Conservation (phyloP, 2,888 invertebrate species). For the Platynereis dumerilii region DNA sequence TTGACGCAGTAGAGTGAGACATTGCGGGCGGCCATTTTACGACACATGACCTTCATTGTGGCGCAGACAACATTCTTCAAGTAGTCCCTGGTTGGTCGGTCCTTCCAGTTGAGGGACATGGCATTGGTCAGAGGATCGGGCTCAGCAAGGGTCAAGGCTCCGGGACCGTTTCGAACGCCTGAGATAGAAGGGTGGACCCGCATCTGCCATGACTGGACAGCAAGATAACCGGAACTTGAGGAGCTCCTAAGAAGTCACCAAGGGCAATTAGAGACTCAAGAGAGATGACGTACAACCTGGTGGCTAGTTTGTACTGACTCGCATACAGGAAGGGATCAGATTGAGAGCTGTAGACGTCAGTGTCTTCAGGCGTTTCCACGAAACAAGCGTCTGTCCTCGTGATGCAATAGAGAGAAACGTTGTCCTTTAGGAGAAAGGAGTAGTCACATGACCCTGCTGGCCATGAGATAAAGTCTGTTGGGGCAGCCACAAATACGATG, state of each 20-base stretch:
- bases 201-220: constrained; percentile 49
- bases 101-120: too few relatives aligned
- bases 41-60: too few relatives aligned
- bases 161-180: constrained; percentile 14
- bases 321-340: constrained; percentile 42
- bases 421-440: constrained; percentile 42
- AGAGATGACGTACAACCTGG: constrained; percentile 50
- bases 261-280: constrained; percentile 53
- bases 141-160: too few relatives aligned
- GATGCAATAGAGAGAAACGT: constrained; percentile 51
- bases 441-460: too few relatives aligned
- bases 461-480: too few relatives aligned
- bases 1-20: too few relatives aligned
- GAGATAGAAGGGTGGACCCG: constrained; percentile 46
- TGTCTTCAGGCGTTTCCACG: constrained; percentile 45
- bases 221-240: constrained; percentile 48
- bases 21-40: too few relatives aligned
- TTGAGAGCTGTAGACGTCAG: constrained; percentile 41
- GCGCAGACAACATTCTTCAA: too few relatives aligned
- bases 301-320: constrained; percentile 49
- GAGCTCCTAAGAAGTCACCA: constrained; percentile 53
- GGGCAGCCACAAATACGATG: too few relatives aligned
- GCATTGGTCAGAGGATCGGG: too few relatives aligned
- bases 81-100: too few relatives aligned
- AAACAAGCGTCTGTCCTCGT: constrained; percentile 52